A percentile compares a stretch with the other conserved stretches of the same genome.
phyloP scores from a whole-genome alignment of 2,888 invertebrate genomes.

The Pseudococcus longispinus region DNA sequence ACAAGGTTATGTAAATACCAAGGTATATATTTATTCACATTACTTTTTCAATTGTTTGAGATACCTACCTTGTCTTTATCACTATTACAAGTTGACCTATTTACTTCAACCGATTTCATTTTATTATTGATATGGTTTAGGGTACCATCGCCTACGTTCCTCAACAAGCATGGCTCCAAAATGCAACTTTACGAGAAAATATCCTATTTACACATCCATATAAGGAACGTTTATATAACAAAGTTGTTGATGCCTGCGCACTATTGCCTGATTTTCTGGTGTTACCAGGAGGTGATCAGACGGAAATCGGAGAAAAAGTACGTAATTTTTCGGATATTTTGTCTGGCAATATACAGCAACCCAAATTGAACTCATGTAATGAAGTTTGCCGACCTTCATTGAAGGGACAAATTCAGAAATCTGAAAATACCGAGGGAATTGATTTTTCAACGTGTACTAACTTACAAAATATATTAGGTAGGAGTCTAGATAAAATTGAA shows the following conservation, averaged over 20 bases:
- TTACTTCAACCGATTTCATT: background rate
- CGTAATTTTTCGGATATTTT: background rate
- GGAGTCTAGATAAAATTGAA: no score
- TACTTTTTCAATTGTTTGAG: no score
- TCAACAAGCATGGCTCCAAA: constrained; percentile 98
- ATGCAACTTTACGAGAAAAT: constrained; percentile 90
- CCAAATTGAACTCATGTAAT: background rate
- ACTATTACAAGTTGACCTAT: background rate
- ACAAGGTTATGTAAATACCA: constrained; percentile 80
- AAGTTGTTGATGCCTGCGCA: constrained; percentile 88
- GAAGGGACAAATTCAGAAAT: background rate
- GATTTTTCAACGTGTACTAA: no score
- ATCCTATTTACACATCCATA: constrained; percentile 84
- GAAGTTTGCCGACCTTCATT: no score
- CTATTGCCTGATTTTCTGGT: constrained; percentile 90
- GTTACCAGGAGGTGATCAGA: constrained; percentile 91
- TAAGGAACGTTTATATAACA: constrained; percentile 76
- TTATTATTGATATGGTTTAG: constrained; percentile 58
- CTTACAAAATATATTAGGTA: no score
- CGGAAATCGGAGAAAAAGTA: constrained; percentile 95
- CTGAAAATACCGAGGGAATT: background rate
- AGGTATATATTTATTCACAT: constrained; percentile 61
- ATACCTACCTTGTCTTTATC: no score
- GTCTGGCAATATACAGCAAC: background rate
- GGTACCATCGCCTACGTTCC: constrained; percentile 82